A percentile compares a stretch with the other conserved stretches of the same genome.
Evolutionary conservation across 2,888 invertebrate genomes (phyloP).

Genomic region (Synergus umbraculus): DNA sequence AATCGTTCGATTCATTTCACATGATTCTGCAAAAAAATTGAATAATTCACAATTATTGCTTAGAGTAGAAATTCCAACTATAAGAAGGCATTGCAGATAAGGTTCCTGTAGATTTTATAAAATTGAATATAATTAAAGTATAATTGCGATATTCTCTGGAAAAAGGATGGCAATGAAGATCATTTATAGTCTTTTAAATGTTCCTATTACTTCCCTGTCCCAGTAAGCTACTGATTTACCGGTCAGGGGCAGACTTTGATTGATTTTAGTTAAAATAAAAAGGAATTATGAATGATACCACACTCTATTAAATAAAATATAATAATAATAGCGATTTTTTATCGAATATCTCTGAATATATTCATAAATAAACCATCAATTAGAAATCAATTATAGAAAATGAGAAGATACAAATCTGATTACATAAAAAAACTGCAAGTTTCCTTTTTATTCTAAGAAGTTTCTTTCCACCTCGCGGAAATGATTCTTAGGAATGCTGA

Average conservation of each 20-base stretch:
- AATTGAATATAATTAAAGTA: not conserved
- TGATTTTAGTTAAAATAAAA: not conserved
- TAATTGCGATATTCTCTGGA: not conserved
- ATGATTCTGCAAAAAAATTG: too few relatives aligned
- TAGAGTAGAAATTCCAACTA: not conserved
- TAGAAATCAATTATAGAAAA: not conserved
- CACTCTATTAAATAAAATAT: not conserved
- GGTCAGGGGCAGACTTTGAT: constrained; percentile 21
- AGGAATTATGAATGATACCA: constrained; percentile 5
- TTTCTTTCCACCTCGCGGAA: not conserved
- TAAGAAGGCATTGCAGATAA: not conserved
- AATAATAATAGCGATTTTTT: not conserved
- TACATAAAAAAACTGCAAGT: not conserved
- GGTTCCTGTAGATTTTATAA: not conserved
- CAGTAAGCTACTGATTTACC: constrained; percentile 13
- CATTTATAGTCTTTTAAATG: not conserved
- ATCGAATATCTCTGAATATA: not conserved
- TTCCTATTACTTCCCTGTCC: constrained; percentile 3
- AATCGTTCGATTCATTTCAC: too few relatives aligned
- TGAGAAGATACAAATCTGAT: not conserved
- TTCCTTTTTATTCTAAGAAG: not conserved
- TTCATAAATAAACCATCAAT: not conserved
- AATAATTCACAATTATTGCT: too few relatives aligned
- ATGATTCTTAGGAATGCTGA: constrained; percentile 17
- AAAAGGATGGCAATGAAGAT: constrained; percentile 25